Evolutionary conservation across 2,888 invertebrate genomes (phyloP), one percentile per base, ranked within the genome.

Genomic region (Drosophila lutescens): DNA sequence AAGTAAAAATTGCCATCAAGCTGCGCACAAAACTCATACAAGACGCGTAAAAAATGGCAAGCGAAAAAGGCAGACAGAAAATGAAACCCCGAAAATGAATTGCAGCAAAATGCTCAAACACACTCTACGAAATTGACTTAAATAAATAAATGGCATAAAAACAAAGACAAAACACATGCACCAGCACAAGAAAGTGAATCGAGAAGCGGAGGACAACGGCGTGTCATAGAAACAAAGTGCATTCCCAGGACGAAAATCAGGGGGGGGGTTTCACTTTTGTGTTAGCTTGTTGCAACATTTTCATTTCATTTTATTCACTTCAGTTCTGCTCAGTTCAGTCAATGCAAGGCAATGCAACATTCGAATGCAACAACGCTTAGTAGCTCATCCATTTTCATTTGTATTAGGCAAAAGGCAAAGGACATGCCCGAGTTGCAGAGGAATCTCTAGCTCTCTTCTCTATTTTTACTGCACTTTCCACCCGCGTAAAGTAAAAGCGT

Each of bases 361-460:
- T 61, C 73, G 59, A 73, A 69, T 62, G 58, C 72, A 59, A 54
- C 69, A 58, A 57, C 86, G 88, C 82, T 86, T 85, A 76, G 83
- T 87, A 80, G 77, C 87, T 80, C 88, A 87, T 87, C 88, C 85
- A 87, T 87, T 87, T 87, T 87, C 87, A 88, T 87, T 87, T 86
- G 84, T 86, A 79, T 79, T 84, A 75, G 79, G 83, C 83, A 79
- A 75, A 82, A 83, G 77, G 74, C 84, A 86, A 77, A 77, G 77
- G 82, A 73, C 40, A 53, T 41, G 58, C 36, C 50, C 41, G 41
- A 12, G 30, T 47, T 47, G 47, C 47, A 2, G 41, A 30, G 47
- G 36, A 46, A 34, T 30, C 26, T 40, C 38, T 10, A 26, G 4
- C 13, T 12, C 36, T 13, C 7, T 46, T 9, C 10, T 12, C 36